phyloP scores from a whole-genome alignment of 2,113 vertebrate genomes.

The Spermophilus dauricus region DNA sequence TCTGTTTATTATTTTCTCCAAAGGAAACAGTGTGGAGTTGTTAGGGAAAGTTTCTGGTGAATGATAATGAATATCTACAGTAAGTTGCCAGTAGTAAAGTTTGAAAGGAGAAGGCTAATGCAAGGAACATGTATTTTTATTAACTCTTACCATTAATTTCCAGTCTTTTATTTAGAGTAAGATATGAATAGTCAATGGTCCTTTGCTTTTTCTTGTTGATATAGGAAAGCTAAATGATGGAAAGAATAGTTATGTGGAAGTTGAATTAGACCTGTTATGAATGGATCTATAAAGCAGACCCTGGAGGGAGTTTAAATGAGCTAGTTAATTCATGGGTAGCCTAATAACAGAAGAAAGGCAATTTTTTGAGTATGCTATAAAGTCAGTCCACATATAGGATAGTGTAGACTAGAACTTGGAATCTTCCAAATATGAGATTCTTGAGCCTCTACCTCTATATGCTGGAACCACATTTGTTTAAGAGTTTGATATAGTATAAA shows the following conservation, averaged over 20 bases:
- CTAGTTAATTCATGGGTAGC: neutral
- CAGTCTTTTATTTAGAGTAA: constrained; percentile 44
- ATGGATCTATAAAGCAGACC: no score
- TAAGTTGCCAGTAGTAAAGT: no score
- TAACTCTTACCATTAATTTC: constrained; percentile 37
- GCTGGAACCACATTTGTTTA: neutral
- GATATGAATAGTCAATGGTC: neutral
- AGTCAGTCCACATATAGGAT: neutral
- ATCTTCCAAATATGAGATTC: neutral
- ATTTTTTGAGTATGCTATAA: neutral
- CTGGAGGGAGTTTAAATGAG: neutral
- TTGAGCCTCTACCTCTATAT: neutral
- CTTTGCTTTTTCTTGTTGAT: constrained; percentile 33
- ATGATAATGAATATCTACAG: no score
- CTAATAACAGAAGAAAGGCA: neutral
- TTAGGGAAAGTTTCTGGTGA: neutral
- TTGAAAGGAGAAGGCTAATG: no score
- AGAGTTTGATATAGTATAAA: neutral
- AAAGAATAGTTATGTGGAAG: neutral
- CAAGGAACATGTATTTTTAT: no score
- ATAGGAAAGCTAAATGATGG: constrained; percentile 40
- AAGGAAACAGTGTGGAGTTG: neutral
- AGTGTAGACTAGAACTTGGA: neutral
- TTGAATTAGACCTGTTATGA: neutral
- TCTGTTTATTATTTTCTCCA: constrained; percentile 43